phyloP scores from a whole-genome alignment of 2,888 invertebrate species.

The Hymenopus coronatus region DNA sequence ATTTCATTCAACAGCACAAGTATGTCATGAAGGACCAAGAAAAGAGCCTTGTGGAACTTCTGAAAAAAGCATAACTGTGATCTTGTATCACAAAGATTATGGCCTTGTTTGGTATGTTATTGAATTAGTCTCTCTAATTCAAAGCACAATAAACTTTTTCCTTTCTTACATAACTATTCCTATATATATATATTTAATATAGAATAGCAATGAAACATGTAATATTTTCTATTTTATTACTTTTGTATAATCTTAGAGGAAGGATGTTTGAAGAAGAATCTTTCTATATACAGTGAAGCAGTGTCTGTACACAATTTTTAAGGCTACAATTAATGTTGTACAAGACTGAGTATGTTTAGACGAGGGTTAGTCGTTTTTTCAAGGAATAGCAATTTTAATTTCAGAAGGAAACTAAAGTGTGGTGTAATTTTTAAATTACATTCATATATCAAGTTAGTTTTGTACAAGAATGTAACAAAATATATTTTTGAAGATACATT shows the following conservation, averaged over 20 bases:
- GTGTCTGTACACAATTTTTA: background rate
- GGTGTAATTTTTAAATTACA: background rate
- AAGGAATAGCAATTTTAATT: background rate
- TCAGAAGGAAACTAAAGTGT: background rate
- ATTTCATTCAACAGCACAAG: background rate
- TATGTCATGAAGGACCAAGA: background rate
- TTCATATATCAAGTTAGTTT: constrained; percentile 12
- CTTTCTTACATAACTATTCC: background rate
- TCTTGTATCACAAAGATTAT: background rate
- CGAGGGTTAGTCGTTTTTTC: background rate
- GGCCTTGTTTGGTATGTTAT: background rate
- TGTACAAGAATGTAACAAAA: background rate
- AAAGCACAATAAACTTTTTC: background rate
- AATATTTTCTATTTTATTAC: constrained; percentile 3
- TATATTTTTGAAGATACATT: constrained; percentile 18
- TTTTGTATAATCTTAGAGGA: background rate
- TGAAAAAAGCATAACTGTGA: background rate
- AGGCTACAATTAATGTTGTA: background rate
- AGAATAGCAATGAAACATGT: background rate
- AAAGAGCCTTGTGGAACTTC: background rate
- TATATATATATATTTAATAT: background rate
- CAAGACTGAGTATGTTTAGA: constrained; percentile 7
- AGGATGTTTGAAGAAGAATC: background rate
- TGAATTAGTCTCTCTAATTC: background rate
- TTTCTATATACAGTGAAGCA: background rate